phyloP scores from a whole-genome alignment of 1,140 invertebrate species.

The Rhopalosiphum maidis region DNA sequence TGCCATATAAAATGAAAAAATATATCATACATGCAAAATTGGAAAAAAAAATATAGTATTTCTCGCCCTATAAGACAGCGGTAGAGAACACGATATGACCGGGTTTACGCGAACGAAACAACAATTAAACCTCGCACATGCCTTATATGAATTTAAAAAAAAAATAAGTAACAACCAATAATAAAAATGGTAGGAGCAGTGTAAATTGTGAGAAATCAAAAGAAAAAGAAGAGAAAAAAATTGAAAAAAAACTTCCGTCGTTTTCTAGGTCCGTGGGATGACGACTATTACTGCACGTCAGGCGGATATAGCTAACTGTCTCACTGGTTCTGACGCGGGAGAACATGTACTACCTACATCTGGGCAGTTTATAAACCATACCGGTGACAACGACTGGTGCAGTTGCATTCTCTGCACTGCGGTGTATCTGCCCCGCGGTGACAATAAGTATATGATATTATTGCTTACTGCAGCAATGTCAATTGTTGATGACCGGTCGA shows the following conservation, averaged over 20 bases:
- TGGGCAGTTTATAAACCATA: not conserved
- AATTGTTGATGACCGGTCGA: not conserved
- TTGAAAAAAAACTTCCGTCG: not conserved
- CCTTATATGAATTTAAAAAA: not conserved
- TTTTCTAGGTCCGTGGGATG: not conserved
- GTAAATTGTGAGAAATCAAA: not conserved
- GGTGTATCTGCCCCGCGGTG: not conserved
- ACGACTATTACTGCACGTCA: not conserved
- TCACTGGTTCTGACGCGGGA: not conserved
- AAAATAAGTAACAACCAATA: not conserved
- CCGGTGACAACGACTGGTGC: not conserved
- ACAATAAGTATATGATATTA: not conserved
- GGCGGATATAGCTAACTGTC: not conserved
- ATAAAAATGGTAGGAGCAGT: not conserved
- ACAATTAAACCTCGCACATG: not conserved
- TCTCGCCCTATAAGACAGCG: not conserved
- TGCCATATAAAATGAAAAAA: constrained; percentile 12
- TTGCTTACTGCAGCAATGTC: not conserved
- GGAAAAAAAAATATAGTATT: not conserved
- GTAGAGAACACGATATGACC: not conserved
- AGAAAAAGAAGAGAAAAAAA: not conserved
- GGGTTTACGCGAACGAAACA: not conserved
- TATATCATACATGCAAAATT: not conserved
- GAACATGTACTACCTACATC: not conserved
- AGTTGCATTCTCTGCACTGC: not conserved